phyloP scores from a whole-genome alignment of 2,797 vertebrate species.

The Enteromius paludinosus region DNA sequence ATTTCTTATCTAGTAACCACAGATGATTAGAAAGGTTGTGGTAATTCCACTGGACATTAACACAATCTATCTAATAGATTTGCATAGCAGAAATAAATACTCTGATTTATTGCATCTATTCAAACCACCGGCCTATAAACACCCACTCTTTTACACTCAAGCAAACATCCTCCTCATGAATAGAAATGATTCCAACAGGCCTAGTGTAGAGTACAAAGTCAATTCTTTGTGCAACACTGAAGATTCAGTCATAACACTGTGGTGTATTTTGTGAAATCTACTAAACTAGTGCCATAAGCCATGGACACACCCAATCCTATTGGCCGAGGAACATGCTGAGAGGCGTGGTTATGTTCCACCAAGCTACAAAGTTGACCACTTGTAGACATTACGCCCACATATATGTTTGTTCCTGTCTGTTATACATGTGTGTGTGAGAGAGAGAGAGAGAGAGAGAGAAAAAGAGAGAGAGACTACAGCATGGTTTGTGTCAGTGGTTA shows the following conservation, averaged over 20 bases:
- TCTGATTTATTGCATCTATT: constrained; percentile 4
- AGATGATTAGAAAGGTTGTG: background rate
- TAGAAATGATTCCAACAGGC: background rate
- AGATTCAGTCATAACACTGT: constrained; percentile 59
- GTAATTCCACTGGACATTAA: constrained; percentile 2
- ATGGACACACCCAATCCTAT: constrained; percentile 45
- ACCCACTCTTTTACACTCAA: background rate
- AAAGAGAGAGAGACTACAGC: background rate
- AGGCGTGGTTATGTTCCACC: constrained; percentile 33
- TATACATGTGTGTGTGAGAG: constrained; percentile 23
- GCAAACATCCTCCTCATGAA: background rate
- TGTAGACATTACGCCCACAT: constrained; percentile 29
- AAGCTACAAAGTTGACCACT: background rate
- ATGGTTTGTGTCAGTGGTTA: constrained; percentile 16
- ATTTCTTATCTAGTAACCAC: background rate
- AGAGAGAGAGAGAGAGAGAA: background rate
- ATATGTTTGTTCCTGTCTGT: constrained; percentile 43
- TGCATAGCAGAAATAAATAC: constrained; percentile 2
- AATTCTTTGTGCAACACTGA: constrained; percentile 15
- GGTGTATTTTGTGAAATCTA: constrained; percentile 55
- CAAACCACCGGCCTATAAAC: background rate
- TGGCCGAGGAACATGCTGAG: constrained; percentile 32
- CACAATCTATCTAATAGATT: background rate
- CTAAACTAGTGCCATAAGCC: constrained; percentile 45
- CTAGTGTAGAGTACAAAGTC: background rate